Conservation (phyloP, 2,888 invertebrate species). For the Sinohyriopsis cumingii region DNA sequence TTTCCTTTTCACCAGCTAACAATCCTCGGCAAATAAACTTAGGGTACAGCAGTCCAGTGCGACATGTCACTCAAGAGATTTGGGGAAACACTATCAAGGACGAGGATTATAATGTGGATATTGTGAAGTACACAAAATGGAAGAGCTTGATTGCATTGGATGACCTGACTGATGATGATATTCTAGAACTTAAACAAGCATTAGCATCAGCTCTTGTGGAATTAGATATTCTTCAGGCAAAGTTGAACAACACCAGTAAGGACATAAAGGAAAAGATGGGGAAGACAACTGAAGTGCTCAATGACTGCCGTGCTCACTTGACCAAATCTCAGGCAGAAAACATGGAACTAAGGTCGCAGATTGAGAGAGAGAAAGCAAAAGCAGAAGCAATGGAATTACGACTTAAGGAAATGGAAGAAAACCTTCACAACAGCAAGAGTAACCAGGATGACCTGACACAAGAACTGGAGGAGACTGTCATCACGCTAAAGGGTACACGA, state of each 20-base stretch:
- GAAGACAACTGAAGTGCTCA: constrained; percentile 59
- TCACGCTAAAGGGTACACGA: constrained; percentile 38
- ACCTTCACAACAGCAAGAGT: constrained; percentile 34
- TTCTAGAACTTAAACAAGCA: constrained; percentile 62
- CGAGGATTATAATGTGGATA: constrained; percentile 47
- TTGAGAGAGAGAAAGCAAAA: constrained; percentile 53
- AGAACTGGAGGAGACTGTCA: constrained; percentile 48
- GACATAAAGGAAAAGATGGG: constrained; percentile 59
- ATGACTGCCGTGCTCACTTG: constrained; percentile 59
- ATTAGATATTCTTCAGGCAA: constrained; percentile 61
- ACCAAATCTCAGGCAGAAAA: constrained; percentile 61
- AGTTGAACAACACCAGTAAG: constrained; percentile 56
- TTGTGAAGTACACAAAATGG: constrained; percentile 50
- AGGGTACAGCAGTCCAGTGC: constrained; percentile 57
- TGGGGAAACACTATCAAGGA: constrained; percentile 52
- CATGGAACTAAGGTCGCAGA: constrained; percentile 52
- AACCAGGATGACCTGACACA: constrained; percentile 37
- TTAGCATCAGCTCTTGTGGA: constrained; percentile 61
- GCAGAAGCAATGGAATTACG: constrained; percentile 42
- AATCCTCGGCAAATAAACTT: constrained; percentile 45
- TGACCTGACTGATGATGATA: constrained; percentile 49
- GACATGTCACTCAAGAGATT: constrained; percentile 58
- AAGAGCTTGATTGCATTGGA: constrained; percentile 48
- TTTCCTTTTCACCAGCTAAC: constrained; percentile 43
- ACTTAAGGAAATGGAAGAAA: constrained; percentile 49